A percentile compares a stretch with the other conserved stretches of the same genome.
These are phyloP conservation scores for Cheilinus undulatus DNA, from an alignment of 2,113 vertebrate genomes.

Conservation along the genomic window DNA sequence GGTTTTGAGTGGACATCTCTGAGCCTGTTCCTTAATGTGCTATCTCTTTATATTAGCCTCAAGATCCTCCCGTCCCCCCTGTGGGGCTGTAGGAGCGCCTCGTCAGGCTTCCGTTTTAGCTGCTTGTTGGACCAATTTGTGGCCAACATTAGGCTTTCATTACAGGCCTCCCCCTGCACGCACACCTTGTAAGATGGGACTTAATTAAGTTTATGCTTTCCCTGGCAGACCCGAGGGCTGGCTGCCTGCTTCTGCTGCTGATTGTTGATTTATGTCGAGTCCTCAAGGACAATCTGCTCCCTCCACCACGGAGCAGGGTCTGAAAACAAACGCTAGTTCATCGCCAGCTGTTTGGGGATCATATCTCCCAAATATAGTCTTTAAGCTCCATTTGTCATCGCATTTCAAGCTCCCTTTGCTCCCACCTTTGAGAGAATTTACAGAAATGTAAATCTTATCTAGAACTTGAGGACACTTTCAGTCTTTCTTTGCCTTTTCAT, in stretches of 20 bases:
- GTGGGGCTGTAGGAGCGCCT: slow-evolving; percentile 24
- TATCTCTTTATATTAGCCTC: slow-evolving; percentile 40
- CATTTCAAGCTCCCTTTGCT: neutral
- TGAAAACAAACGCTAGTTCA: slow-evolving; percentile 51
- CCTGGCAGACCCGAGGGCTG: slow-evolving; percentile 67
- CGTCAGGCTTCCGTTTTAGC: slow-evolving; percentile 64
- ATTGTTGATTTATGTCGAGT: slow-evolving; percentile 76
- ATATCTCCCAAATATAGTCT: slow-evolving; percentile 36
- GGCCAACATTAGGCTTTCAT: slow-evolving; percentile 73
- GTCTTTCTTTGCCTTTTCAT: neutral
- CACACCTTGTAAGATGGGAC: slow-evolving; percentile 76
- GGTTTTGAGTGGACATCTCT: slow-evolving; percentile 2
- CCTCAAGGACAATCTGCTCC: slow-evolving; percentile 71
- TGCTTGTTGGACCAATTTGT: slow-evolving; percentile 75
- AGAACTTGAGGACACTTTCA: slow-evolving; percentile 1
- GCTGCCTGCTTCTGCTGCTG: slow-evolving; percentile 64
- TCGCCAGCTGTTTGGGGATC: slow-evolving; percentile 60
- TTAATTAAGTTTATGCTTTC: slow-evolving; percentile 80
- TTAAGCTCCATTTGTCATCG: slow-evolving; percentile 23
- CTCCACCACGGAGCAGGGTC: slow-evolving; percentile 32
- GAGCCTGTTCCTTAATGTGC: slow-evolving; percentile 22
- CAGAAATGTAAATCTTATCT: slow-evolving; percentile 22
- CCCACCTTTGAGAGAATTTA: slow-evolving; percentile 14
- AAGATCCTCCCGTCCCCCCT: slow-evolving; percentile 23
- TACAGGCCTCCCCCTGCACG: slow-evolving; percentile 64